These are phyloP conservation scores for Cephus pulcher DNA, from an alignment of 2,888 invertebrate species.

Conservation along the genomic window DNA sequence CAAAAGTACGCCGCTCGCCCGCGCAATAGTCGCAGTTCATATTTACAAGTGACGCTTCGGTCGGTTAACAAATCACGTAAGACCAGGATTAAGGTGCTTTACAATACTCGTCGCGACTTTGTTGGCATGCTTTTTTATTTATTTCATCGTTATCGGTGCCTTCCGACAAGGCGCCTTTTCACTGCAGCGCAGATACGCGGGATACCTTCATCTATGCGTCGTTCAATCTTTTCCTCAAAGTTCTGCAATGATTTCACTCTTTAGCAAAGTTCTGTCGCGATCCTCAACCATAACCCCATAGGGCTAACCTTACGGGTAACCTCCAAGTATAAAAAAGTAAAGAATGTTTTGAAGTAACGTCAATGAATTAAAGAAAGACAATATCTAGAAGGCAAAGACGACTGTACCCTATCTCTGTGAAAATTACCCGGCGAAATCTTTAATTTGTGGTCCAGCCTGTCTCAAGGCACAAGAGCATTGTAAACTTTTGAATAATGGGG, in stretches of 20 bases:
- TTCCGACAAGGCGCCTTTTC: background rate
- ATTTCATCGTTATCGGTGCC: background rate
- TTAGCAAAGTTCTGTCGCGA: background rate
- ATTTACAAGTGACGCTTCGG: background rate
- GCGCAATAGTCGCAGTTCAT: background rate
- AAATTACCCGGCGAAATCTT: slow-evolving; percentile 31
- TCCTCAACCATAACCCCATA: background rate
- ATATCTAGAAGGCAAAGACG: background rate
- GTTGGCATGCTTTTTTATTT: background rate
- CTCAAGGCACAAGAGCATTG: slow-evolving; percentile 36
- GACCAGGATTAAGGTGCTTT: background rate
- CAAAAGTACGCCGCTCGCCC: background rate
- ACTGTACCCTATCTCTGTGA: background rate
- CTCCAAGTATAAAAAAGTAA: background rate
- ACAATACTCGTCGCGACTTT: background rate
- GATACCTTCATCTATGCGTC: background rate
- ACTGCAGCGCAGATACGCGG: background rate
- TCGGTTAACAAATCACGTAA: background rate
- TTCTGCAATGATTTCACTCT: background rate
- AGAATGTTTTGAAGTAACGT: background rate
- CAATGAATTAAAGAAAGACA: background rate
- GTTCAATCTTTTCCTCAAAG: background rate
- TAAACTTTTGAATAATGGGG: slow-evolving; percentile 55
- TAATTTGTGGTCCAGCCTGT: slow-evolving; percentile 33
- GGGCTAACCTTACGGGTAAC: background rate